Evolutionary conservation across 2,113 vertebrate species (phyloP).

Genomic region (Sminthopsis crassicaudata): DNA sequence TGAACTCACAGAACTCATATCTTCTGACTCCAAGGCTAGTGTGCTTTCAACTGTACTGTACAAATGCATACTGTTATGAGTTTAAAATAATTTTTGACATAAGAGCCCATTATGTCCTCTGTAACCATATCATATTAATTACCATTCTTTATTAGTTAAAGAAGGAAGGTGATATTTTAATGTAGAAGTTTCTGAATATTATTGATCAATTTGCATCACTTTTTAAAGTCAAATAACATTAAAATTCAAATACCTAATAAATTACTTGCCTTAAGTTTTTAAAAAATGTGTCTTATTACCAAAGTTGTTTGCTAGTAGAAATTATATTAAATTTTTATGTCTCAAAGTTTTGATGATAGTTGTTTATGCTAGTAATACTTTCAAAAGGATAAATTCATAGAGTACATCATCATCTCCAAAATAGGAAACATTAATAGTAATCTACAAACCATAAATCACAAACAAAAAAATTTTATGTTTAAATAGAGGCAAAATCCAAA

Average conservation of each 20-base stretch:
- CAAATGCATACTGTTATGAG: not conserved
- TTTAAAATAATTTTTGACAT: not conserved
- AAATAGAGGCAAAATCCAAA: not conserved
- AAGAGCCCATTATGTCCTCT: not conserved
- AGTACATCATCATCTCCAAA: not conserved
- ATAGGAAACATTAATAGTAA: not conserved
- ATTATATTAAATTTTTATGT: slow-evolving; percentile 2
- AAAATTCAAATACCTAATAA: not conserved
- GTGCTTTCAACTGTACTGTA: not conserved
- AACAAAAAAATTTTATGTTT: not conserved
- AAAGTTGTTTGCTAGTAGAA: not conserved
- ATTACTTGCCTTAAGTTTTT: not conserved
- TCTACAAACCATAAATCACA: not conserved
- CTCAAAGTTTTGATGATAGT: not conserved
- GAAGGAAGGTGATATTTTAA: not conserved
- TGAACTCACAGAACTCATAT: not conserved
- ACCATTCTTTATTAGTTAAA: not conserved
- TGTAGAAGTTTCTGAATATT: not conserved
- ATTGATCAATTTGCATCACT: not conserved
- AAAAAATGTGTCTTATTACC: slow-evolving; percentile 7
- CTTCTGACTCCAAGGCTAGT: not conserved
- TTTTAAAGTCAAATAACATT: not conserved
- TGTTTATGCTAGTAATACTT: not conserved
- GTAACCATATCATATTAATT: not conserved
- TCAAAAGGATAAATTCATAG: not conserved